phyloP scores from a whole-genome alignment of 2,113 vertebrate species.

The Hydrolagus affinis region DNA sequence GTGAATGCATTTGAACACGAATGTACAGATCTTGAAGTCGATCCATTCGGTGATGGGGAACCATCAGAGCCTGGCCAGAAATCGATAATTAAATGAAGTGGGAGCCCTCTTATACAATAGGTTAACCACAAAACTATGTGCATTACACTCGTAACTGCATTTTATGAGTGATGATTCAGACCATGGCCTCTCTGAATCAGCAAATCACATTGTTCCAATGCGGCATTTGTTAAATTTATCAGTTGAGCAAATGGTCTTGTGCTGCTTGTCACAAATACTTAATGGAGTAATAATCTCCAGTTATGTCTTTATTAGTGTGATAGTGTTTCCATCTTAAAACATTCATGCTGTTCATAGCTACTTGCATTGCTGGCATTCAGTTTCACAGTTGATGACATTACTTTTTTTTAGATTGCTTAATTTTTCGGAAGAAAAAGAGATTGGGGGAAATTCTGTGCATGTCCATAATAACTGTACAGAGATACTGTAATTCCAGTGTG shows the following conservation, averaged over 20 bases:
- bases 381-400: neutral
- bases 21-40: too few relatives aligned
- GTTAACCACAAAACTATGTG: neutral
- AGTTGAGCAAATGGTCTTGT: neutral
- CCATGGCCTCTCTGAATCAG: neutral
- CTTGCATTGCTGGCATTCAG: neutral
- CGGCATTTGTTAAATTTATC: neutral
- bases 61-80: neutral
- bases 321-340: neutral
- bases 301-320: neutral
- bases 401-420: neutral
- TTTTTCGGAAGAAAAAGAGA: neutral
- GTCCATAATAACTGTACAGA: neutral
- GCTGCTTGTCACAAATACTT: neutral
- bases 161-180: neutral
- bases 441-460: neutral
- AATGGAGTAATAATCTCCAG: neutral
- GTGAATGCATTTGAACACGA: too few relatives aligned
- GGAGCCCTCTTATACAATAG: neutral
- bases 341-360: neutral
- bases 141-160: neutral
- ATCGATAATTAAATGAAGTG: neutral
- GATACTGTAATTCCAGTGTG: too few relatives aligned
- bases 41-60: too few relatives aligned
- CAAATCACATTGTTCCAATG: neutral